These are phyloP conservation scores for Podocnemis expansa DNA, from an alignment of 2,113 vertebrate species.

Conservation along the genomic window DNA sequence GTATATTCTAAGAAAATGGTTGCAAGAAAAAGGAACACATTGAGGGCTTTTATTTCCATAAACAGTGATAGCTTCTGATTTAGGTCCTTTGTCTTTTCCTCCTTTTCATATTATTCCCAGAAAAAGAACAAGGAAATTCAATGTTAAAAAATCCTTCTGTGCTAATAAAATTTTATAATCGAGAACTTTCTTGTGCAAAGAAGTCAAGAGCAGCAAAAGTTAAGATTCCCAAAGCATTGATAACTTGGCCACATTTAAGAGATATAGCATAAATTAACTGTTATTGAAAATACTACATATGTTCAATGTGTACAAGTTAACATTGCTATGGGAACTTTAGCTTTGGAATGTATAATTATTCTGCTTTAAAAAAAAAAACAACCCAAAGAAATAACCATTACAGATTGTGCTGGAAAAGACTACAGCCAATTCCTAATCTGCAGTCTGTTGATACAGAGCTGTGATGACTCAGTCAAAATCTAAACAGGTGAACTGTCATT, in stretches of 20 bases:
- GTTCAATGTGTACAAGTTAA: constrained; percentile 6
- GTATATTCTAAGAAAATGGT: background rate
- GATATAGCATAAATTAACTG: constrained; percentile 37
- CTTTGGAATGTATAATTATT: constrained; percentile 59
- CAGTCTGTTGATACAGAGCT: constrained; percentile 45
- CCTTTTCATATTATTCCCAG: background rate
- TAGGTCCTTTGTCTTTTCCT: background rate
- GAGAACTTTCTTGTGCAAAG: background rate
- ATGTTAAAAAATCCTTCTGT: background rate
- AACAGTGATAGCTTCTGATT: background rate
- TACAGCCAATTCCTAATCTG: constrained; percentile 22
- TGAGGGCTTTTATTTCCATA: background rate
- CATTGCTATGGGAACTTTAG: constrained; percentile 67
- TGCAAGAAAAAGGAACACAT: background rate
- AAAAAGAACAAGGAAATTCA: background rate
- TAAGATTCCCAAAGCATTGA: constrained; percentile 70
- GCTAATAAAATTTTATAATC: background rate
- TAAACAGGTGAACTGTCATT: background rate
- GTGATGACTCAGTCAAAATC: constrained; percentile 12
- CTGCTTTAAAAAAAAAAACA: constrained; percentile 40
- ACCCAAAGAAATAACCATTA: constrained; percentile 34
- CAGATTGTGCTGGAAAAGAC: constrained; percentile 38
- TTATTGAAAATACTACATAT: constrained; percentile 39
- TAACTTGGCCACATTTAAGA: constrained; percentile 19
- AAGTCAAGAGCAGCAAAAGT: constrained; percentile 23